Conservation (phyloP, 1,140 invertebrate genomes). For the Drosophila sproati region DNA sequence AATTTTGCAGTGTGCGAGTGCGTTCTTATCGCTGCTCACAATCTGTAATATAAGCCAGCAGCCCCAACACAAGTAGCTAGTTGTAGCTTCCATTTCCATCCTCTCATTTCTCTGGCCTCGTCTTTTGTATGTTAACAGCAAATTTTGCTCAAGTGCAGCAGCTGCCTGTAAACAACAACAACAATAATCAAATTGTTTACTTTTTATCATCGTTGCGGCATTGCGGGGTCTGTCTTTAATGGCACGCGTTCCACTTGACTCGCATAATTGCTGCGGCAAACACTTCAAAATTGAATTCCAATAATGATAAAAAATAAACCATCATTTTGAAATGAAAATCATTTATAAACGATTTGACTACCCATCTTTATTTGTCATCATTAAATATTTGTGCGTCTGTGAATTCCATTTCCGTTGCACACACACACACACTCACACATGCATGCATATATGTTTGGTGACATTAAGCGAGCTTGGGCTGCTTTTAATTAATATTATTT, state of each 20-base stretch:
- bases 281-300: constrained; percentile 37
- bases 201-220: constrained; percentile 18
- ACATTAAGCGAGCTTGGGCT: background rate
- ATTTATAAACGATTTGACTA: constrained; percentile 48
- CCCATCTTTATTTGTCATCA: constrained; percentile 32
- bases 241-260: constrained; percentile 52
- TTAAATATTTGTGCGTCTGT: constrained; percentile 51
- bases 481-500: constrained; percentile 14
- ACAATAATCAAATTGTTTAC: constrained; percentile 31
- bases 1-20: constrained; percentile 1
- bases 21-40: constrained; percentile 54
- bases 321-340: constrained; percentile 8
- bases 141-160: constrained; percentile 46
- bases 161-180: constrained; percentile 29
- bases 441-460: background rate
- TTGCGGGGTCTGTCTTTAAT: constrained; percentile 1
- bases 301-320: constrained; percentile 4
- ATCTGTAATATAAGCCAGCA: constrained; percentile 57
- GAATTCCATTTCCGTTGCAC: background rate
- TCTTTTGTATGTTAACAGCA: constrained; percentile 52
- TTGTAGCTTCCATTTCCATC: constrained; percentile 20
- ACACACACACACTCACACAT: background rate
- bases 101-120: constrained; percentile 6
- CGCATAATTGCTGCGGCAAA: constrained; percentile 48
- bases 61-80: constrained; percentile 32